phyloP scores from a whole-genome alignment of 2,113 vertebrate species.

The Paramormyrops kingsleyae region DNA sequence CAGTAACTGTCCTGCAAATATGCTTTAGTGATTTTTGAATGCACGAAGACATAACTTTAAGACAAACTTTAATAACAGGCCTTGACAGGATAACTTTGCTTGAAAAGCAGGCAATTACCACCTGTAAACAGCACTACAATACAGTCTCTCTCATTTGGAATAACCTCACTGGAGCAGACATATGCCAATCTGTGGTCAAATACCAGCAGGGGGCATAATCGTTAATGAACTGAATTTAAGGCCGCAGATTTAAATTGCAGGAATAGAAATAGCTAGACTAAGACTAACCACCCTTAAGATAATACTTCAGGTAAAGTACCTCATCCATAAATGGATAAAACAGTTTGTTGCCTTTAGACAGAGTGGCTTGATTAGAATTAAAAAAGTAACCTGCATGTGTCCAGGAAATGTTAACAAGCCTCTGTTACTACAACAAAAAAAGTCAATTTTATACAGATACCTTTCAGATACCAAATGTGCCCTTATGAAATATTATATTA shows the following conservation, averaged over 20 bases:
- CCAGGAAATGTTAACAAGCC: neutral
- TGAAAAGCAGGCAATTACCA: neutral
- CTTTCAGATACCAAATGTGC: neutral
- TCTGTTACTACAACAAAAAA: neutral
- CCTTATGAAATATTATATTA: neutral
- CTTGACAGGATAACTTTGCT: slow-evolving; percentile 5
- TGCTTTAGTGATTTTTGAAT: neutral
- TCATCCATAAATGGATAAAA: neutral
- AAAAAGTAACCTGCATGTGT: neutral
- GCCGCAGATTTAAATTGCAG: neutral
- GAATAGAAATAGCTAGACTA: neutral
- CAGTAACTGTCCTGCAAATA: no score
- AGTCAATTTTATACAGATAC: neutral
- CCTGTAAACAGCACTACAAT: slow-evolving; percentile 5
- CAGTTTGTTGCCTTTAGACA: neutral
- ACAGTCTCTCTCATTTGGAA: neutral
- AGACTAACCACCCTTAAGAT: neutral
- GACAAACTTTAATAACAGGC: slow-evolving; percentile 20
- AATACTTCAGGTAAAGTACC: neutral
- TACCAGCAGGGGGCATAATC: neutral
- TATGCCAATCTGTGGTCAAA: neutral
- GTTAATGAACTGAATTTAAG: neutral
- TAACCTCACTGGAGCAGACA: neutral
- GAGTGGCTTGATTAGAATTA: neutral
- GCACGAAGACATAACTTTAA: neutral